phyloP scores from a whole-genome alignment of 2,888 invertebrate genomes.

The Ormia ochracea region DNA sequence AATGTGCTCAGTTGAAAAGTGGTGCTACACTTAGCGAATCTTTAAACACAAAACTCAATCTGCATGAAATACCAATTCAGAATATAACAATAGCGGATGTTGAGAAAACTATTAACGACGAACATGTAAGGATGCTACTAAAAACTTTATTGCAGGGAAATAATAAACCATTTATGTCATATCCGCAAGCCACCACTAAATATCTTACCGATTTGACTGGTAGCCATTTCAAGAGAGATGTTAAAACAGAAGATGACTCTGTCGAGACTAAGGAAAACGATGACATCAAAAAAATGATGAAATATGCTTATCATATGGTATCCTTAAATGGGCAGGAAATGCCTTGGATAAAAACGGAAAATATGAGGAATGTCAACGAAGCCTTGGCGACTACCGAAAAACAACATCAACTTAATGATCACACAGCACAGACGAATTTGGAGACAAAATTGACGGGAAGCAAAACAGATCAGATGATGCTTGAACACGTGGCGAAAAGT shows the following conservation, averaged over 20 bases:
- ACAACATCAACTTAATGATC: conserved; percentile 14
- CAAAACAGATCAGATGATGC: conserved; percentile 46
- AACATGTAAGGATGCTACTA: conserved; percentile 70
- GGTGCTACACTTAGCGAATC: conserved; percentile 5
- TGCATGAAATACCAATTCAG: conserved; percentile 70
- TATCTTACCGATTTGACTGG: conserved; percentile 48
- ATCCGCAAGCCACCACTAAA: conserved; percentile 16
- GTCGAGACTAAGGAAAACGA: conserved; percentile 65
- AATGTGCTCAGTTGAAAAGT: conserved; percentile 59
- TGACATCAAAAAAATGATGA: conserved; percentile 70
- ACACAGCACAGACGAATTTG: background rate
- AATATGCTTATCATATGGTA: conserved; percentile 71
- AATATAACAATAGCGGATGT: conserved; percentile 72
- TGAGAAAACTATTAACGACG: conserved; percentile 71
- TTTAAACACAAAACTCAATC: conserved; percentile 63
- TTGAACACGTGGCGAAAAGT: conserved; percentile 34
- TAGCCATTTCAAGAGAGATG: conserved; percentile 67
- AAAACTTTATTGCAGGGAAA: conserved; percentile 66
- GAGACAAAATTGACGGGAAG: conserved; percentile 55
- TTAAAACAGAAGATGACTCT: conserved; percentile 20
- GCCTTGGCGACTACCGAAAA: conserved; percentile 29
- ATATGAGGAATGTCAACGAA: background rate
- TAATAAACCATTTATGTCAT: conserved; percentile 52
- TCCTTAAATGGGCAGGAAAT: conserved; percentile 56
- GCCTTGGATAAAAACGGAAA: conserved; percentile 44